Evolutionary conservation across 2,888 invertebrate species (phyloP), one percentile per base, ranked within the genome.

Genomic region (Agonopterix arenella): DNA sequence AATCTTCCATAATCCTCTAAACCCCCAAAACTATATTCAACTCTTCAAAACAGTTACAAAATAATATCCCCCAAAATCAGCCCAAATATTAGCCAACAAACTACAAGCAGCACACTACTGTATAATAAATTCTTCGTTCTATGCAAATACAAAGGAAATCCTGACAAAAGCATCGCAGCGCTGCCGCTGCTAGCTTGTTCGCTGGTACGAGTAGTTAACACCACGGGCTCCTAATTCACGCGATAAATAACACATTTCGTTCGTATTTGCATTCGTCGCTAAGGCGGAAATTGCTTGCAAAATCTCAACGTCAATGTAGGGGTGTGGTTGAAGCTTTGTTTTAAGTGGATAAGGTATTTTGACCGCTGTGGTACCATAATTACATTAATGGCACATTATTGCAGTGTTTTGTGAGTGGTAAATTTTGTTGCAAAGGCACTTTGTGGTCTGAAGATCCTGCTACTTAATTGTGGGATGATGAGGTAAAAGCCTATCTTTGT

Each of bases 241-340:
- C 76, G 81, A 83, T 84, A 84, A 81, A 84, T 82, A 83, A 82
- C 82, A 80, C 80, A 81, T 82, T 83, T 81, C 73, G 70, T 73
- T 76, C 71, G 72, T 76, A 80, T 84, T 84, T 82, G 80, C 83
- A 82, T 81, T 79, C 69, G 79, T 76, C 79, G 76, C 77, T 75
- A 72, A 73, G 74, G 73, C 79, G 81, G 84, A 80, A 82, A 83
- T 83, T 82, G 80, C 81, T 80, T 76, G 82, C 79, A 74, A 79
- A 83, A 81, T 84, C 75, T 77, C 72, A 60, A 73, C 73, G 67
- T 64, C 62, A 60, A 71, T 62, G 69, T 64, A 70, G 54, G 64
- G 64, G 65, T 64, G 54, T 57, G 46, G 36, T 3, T 5, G 11
- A 11, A 40, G 10, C 8, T 44, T 44, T 13, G 8, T 44, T 13